Base-by-base conservation (phyloP, 1,140 invertebrate genomes). In the Heliconius hermathena region DNA sequence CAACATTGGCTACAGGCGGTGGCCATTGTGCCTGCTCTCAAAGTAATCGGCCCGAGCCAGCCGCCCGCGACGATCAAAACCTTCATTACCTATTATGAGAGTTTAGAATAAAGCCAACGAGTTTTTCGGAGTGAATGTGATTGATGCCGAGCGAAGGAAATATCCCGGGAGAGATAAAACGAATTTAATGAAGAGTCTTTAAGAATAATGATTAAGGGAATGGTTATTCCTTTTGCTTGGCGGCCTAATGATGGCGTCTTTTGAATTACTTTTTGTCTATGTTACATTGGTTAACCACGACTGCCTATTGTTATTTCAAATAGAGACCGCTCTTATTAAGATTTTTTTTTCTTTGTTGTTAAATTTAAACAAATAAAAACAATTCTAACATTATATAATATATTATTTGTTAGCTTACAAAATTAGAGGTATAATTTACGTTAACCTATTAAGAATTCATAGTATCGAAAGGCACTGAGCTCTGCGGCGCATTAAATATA, bases 151-250 rank as follows among this genome's bases (percentile, higher is more conserved):
- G 87, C 88, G 87, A 88, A 93, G 91, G 91, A 92, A 93, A 93
- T 92, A 94, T 93, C 93, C 90, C 88, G 89, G 85, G 91, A 93
- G 91, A 94, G 92, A 94, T 94, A 93, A 94, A 93, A 93, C 91
- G 93, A 94, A 93, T 94, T 93, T 94, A 93, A 94, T 94, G 93
- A 94, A 94, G 90, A 93, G 89, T 93, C 91, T 93, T 94, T 93
- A 93, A 92, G 93, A 94, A 94, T 93, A 94, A 94, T 94, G 90
- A 93, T 93, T 94, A 93, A 93, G 91, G 89, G 88, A 93, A 94
- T 92, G 90, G 92, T 93, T 94, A 93, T 94, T 93, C 90, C 90
- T 93, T 93, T 93, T 90, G 88, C 88, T 93, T 85, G 86, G 85
- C 85, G 78, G 90, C 84, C 86, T 93, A 94, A 94, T 93, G 89